Evolutionary conservation across 2,797 vertebrate genomes (phyloP), one percentile per base, ranked within the genome.

Genomic region (Mallotus villosus): DNA sequence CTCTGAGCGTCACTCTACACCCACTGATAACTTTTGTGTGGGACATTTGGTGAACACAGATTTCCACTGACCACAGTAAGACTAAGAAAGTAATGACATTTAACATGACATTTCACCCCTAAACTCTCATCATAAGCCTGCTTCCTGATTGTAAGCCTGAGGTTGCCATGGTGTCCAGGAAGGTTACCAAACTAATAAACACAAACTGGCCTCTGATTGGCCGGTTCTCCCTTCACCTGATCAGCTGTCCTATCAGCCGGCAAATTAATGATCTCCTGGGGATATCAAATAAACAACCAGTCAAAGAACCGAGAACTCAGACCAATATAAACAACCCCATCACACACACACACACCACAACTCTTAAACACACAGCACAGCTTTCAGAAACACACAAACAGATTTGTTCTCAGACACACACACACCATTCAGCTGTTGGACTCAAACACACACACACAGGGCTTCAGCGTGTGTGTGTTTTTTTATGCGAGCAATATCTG

Each of bases 281-380:
- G 19, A 53, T 53, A 53, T n/a, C 51, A 17, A 55, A 55, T 55
- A 55, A 55, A 53, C 51, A 53, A 55, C 5, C 51, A 51, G 49
- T 17, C 49, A 17, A 4, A n/a, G 16, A 55, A 16, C 51, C 7
- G 3, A 55, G 51, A 55, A 55, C 51, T 55, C 51, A n/a, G 51
- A 55, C 51, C 51, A 55, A 58, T 4, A 68, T 53, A 68, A 46
- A 46, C 41, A 46, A 46, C 41, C 41, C 41, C 9, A 8, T 46
- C 41, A 46, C 41, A 41, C 37, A 41, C 34, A 37, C 34, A 58
- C 67, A 68, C 55, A 68, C 67, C 24, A 68, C 67, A 68, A 46
- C 57, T n/a, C 3, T 59, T 21, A 24, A 59, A n/a, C 9, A 24
- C 9, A 24, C 57, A 22, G 17, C 24, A 46, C 41, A 46, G 12